Evolutionary conservation across 2,113 vertebrate genomes (phyloP).

Genomic region (Pica pica): DNA sequence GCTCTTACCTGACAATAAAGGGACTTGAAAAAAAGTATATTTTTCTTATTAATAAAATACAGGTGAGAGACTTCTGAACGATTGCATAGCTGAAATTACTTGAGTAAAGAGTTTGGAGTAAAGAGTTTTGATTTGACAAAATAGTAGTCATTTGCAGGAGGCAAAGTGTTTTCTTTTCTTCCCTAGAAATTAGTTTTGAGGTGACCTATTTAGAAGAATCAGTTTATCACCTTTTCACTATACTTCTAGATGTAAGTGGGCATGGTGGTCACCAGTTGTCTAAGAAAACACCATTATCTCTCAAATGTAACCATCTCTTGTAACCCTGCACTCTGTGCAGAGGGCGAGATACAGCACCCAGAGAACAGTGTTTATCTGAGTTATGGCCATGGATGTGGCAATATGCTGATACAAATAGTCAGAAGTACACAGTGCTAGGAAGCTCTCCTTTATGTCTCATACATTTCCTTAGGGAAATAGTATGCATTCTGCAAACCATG

Average conservation of each 20-base stretch:
- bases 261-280: neutral
- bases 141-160: neutral
- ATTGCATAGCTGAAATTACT: neutral
- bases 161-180: neutral
- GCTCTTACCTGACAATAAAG: neutral
- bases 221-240: neutral
- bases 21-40: neutral
- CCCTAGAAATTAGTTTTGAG: neutral
- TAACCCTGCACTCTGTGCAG: neutral
- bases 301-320: neutral
- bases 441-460: rapidly evolving
- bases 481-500: neutral
- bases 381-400: neutral
- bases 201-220: neutral
- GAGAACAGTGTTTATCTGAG: neutral
- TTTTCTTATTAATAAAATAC: neutral
- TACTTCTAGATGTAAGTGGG: neutral
- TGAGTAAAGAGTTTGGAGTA: neutral
- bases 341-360: rapidly evolving
- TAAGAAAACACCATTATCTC: neutral
- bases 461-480: neutral
- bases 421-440: neutral
- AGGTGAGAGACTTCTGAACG: neutral
- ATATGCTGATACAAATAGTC: neutral
- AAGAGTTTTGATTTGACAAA: neutral